phyloP scores from a whole-genome alignment of 2,113 vertebrate species.

The Acrocephalus kingi region DNA sequence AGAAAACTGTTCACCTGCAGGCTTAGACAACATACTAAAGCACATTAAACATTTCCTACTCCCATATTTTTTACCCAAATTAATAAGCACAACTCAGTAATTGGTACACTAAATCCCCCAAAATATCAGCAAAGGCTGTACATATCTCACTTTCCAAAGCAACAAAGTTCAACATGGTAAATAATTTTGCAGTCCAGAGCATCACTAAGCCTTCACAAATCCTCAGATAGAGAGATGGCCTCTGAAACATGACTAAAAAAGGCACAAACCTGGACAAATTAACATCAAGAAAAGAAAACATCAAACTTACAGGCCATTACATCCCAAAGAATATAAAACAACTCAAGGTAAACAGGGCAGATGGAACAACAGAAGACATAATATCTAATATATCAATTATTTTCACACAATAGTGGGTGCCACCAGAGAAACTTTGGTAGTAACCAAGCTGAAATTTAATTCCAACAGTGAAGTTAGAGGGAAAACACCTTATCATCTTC shows the following conservation, averaged over 20 bases:
- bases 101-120: neutral
- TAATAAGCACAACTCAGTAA: neutral
- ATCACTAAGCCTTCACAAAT: neutral
- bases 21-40: neutral
- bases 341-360: neutral
- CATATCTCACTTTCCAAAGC: neutral
- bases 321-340: neutral
- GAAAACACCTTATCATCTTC: neutral
- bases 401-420: neutral
- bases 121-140: neutral
- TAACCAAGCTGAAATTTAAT: neutral
- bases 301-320: neutral
- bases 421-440: neutral
- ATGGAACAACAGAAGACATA: neutral
- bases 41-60: neutral
- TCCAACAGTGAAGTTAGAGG: rapidly evolving
- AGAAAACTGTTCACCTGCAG: neutral
- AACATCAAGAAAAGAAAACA: neutral
- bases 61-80: neutral
- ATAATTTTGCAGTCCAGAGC: neutral
- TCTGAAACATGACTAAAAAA: neutral
- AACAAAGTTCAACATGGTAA: neutral
- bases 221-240: neutral
- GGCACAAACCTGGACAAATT: neutral
- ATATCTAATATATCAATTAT: neutral